A percentile compares a stretch with the other conserved stretches of the same genome.
phyloP scores from a whole-genome alignment of 2,113 vertebrate species.

The Oncorhynchus clarkii region DNA sequence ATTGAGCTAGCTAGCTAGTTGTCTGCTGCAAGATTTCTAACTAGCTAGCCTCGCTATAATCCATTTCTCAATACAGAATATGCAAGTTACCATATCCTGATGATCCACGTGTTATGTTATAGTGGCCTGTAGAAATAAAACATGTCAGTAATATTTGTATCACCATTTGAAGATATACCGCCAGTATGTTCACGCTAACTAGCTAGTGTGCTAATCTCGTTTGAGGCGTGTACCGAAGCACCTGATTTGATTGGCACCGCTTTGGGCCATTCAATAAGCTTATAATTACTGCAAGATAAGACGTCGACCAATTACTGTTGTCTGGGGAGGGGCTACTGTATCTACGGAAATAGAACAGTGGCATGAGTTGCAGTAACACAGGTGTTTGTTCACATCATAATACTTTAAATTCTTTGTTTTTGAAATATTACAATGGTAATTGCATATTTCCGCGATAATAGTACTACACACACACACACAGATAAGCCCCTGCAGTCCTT shows the following conservation, averaged over 20 bases:
- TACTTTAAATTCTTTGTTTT: too few species aligned
- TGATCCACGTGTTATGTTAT: neutral
- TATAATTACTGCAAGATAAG: neutral
- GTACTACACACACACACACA: neutral
- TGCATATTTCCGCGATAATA: too few species aligned
- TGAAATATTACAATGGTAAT: too few species aligned
- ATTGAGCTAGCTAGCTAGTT: too few species aligned
- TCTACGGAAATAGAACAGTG: neutral
- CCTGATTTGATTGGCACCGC: neutral
- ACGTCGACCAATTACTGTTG: neutral
- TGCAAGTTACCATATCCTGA: neutral
- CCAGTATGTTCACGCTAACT: neutral
- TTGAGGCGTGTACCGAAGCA: neutral
- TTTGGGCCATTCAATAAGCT: neutral
- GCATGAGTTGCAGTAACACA: neutral
- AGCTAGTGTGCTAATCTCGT: neutral
- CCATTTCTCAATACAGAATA: neutral
- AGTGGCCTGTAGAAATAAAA: neutral
- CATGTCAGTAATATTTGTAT: too few species aligned
- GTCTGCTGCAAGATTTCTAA: too few species aligned
- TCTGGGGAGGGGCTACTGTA: neutral
- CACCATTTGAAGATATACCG: too few species aligned
- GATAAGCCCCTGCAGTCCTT: slow-evolving; percentile 42
- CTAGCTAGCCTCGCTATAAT: neutral
- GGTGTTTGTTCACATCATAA: too few species aligned